Base-by-base conservation (phyloP, 2,113 vertebrate genomes). In the Cnemophilus loriae region DNA sequence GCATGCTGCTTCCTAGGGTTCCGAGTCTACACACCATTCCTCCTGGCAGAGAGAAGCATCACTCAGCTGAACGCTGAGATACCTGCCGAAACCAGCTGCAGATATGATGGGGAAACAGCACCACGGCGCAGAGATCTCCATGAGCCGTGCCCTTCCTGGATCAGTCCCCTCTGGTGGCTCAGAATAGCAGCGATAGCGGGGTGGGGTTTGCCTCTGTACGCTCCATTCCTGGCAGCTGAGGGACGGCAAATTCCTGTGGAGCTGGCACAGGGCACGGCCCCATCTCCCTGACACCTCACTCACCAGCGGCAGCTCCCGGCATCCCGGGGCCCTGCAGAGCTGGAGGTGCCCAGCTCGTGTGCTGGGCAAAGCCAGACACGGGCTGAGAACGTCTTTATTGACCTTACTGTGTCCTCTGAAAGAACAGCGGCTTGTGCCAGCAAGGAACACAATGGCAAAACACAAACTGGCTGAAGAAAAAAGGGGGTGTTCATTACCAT, bases 391-490 rank as follows among this genome's bases (percentile, higher is more conserved):
- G 46, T 77, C 75, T 91, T 69, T 11, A 39, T 35, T 78, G 69
- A 65, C 55, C 28, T 81, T n/a, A 15, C n/a, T 42, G 32, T 23
- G 69, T 75, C 39, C 42, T 90, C 78, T 55, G 70, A 59, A 75
- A 84, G 74, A 78, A 67, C 65, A 47, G 5, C 32, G 47, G 23
- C 44, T 63, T 55, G 35, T 16, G 35, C 74, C 83, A 92, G 79
- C 50, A 86, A 49, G 55, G n/a, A 91, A 90, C 28, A 90, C 65
- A 67, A 75, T 23, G 74, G 84, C 56, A 84, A 76, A 84, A 52
- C 47, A 94, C 74, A 76, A 76, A 56, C 53, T 65, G 57, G 41
- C 64, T 78, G 26, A 64, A 64, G 87, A 41, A 79, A 55, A 89
- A 73, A 67, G 59, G 21, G 41, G 33, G 50, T 42, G 49, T 28